Evolutionary conservation across 2,888 invertebrate species (phyloP), one percentile per base, ranked within the genome.

Genomic region (Nysson spinosus): DNA sequence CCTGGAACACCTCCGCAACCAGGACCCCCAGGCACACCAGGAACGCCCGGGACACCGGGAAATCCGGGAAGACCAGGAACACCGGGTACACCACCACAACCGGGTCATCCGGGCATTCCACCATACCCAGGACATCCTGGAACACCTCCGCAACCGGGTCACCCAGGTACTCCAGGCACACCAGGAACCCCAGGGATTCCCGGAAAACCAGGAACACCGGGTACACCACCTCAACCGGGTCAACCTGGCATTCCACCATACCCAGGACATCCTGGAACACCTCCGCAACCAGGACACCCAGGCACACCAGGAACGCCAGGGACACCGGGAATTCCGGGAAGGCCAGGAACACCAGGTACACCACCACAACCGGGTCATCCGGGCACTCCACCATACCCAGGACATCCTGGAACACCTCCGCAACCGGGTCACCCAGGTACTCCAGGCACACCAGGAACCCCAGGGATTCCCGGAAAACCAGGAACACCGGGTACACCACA

Each of bases 381-480:
- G 19, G 70, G 43, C 0, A 43, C 30, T 14, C 72, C 72, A 39
- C 88, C 87, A 0, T 24, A 39, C 0, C 72, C 75, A 4, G 62
- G 50, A 5, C 6, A 9, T 2, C 32, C 62, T 4, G 56, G 34
- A 11, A 17, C 20, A 7, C 82, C 81, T 17, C n/a, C n/a, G n/a
- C n/a, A n/a, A n/a, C n/a, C n/a, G n/a, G 83, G 77, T 3, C 44
- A 49, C 26, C 81, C 46, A 1, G 67, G 61, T 4, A 61, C 52
- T 0, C 66, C 85, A 39, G 60, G 51, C 5, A 34, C 16, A 4
- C 79, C 80, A 39, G 70, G 78, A 6, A 58, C 43, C 40, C 69
- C 78, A 7, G 82, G 80, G 4, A 74, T 72, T 37, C 76, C 85
- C 26, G 49, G 56, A 24, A 16, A 30, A 9, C 73, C 80, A 16